Evolutionary conservation across 2,888 invertebrate genomes (phyloP).

Genomic region (Pherbina coryleti): DNA sequence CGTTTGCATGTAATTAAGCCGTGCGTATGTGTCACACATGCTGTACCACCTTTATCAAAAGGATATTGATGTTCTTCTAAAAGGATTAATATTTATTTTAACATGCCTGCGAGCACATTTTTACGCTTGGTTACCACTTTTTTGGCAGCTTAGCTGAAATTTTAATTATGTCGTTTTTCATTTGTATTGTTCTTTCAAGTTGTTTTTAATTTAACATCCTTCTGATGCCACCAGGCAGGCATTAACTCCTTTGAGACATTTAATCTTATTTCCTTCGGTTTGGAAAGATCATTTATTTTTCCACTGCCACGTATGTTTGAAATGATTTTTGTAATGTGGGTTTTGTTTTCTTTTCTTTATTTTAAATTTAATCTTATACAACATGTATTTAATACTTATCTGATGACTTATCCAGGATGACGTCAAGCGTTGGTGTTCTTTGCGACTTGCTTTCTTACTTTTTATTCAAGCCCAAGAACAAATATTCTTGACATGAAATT

Average conservation of each 20-base stretch:
- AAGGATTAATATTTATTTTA: constrained; percentile 22
- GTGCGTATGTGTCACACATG: constrained; percentile 7
- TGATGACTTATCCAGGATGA: too few relatives aligned
- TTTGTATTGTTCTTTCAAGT: constrained; percentile 14
- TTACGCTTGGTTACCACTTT: constrained; percentile 18
- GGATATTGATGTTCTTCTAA: constrained; percentile 16
- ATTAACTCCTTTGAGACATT: constrained; percentile 16
- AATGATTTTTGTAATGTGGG: too few relatives aligned
- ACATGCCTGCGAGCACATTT: constrained; percentile 15
- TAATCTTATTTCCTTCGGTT: constrained; percentile 3
- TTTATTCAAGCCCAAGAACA: too few relatives aligned
- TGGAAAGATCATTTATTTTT: too few relatives aligned
- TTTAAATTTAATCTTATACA: too few relatives aligned
- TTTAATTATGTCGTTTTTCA: constrained; percentile 27
- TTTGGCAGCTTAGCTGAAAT: constrained; percentile 19
- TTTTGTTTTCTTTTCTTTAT: too few relatives aligned
- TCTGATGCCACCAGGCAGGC: background rate
- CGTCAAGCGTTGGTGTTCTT: too few relatives aligned
- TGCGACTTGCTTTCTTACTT: too few relatives aligned
- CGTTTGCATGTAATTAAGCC: constrained; percentile 27
- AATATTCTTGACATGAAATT: too few relatives aligned
- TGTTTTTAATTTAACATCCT: constrained; percentile 2
- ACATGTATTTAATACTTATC: too few relatives aligned
- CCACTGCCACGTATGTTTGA: too few relatives aligned
- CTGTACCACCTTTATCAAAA: background rate